These are phyloP conservation scores for Uria lomvia DNA, from an alignment of 2,113 vertebrate genomes.

Conservation along the genomic window DNA sequence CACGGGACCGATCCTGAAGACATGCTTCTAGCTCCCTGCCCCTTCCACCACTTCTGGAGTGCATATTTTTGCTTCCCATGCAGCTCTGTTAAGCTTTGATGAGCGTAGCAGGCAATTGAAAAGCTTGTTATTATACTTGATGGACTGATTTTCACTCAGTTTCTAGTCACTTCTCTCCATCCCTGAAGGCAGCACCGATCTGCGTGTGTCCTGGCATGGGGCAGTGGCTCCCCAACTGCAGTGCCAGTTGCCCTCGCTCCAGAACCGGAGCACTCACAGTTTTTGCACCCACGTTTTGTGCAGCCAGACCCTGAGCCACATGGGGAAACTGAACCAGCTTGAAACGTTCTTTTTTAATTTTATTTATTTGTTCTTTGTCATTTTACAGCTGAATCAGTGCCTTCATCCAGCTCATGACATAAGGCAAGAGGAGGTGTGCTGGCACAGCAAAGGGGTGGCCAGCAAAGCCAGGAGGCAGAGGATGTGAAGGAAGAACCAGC, in stretches of 20 bases:
- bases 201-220: not conserved
- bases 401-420: not conserved
- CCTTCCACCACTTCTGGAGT: not conserved
- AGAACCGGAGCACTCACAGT: not conserved
- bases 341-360: not conserved
- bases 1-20: not conserved
- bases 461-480: not conserved
- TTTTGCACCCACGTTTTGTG: not conserved
- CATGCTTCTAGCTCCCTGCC: rapidly evolving
- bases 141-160: not conserved
- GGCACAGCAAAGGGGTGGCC: not conserved
- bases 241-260: not conserved
- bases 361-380: not conserved
- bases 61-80: rapidly evolving
- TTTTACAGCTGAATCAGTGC: not conserved
- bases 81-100: not conserved
- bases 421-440: not conserved
- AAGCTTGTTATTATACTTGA: not conserved
- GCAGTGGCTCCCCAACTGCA: not conserved
- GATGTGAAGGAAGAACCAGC: not conserved
- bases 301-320: not conserved
- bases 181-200: not conserved
- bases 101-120: not conserved
- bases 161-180: not conserved
- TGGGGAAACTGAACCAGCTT: not conserved